These are phyloP conservation scores for Mirza zaza DNA, from an alignment of 2,113 vertebrate genomes.

Conservation along the genomic window DNA sequence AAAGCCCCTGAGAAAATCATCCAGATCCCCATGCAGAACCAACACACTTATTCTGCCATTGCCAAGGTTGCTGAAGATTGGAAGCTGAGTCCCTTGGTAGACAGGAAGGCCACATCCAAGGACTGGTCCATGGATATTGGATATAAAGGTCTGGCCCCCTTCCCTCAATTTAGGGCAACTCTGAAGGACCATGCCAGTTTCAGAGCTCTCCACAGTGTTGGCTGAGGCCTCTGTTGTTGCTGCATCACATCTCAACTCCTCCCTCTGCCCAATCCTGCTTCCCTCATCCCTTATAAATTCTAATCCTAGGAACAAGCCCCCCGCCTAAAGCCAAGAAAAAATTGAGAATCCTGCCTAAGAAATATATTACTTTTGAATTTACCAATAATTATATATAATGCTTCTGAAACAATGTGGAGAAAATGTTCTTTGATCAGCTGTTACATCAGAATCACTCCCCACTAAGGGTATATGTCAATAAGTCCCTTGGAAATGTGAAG, in stretches of 20 bases:
- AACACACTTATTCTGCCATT: background rate
- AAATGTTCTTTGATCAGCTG: background rate
- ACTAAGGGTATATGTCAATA: background rate
- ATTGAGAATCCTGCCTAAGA: background rate
- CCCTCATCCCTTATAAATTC: background rate
- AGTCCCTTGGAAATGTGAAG: background rate
- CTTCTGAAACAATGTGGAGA: background rate
- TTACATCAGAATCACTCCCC: background rate
- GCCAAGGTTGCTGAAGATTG: background rate
- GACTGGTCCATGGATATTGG: background rate
- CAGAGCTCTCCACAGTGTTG: background rate
- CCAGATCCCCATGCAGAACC: background rate
- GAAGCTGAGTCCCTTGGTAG: background rate
- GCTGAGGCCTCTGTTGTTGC: background rate
- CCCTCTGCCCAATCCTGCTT: background rate
- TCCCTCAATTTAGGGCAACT: background rate
- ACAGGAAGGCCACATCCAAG: background rate
- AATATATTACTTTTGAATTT: constrained; percentile 6
- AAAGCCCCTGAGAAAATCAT: background rate
- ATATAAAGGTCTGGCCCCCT: background rate
- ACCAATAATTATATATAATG: constrained; percentile 5
- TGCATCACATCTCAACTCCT: background rate
- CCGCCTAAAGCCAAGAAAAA: background rate
- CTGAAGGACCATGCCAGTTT: constrained; percentile 20
- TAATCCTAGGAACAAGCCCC: background rate